Conservation (phyloP, 1,140 invertebrate species). For the Pachyrhynchus sulphureomaculatus region DNA sequence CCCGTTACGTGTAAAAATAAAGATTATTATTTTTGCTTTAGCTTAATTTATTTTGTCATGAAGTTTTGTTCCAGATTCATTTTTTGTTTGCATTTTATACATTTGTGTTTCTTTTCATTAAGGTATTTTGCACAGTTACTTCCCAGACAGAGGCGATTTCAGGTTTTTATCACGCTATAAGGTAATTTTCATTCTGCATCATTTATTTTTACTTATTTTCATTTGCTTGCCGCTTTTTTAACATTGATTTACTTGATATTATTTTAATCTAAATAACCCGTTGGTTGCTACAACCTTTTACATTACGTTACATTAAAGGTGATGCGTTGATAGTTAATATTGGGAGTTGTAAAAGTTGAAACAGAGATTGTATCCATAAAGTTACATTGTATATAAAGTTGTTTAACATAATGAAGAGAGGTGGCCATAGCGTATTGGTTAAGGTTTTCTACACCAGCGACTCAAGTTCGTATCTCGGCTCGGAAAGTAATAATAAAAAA, state of each 20-base stretch:
- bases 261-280: neutral
- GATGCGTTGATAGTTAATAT: no score
- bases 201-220: constrained; percentile 1
- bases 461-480: no score
- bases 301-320: no score
- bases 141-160: constrained; percentile 46
- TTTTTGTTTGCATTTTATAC: constrained; percentile 21
- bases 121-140: constrained; percentile 48
- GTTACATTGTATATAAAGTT: no score
- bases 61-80: neutral
- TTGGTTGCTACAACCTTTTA: neutral
- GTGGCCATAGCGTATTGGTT: no score
- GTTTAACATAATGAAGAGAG: no score
- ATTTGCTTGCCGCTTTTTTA: neutral
- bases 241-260: no score
- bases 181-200: constrained; percentile 42
- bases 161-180: constrained; percentile 47
- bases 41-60: constrained; percentile 29
- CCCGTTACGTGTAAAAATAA: no score
- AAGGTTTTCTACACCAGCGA: no score
- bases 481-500: no score
- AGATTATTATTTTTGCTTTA: constrained; percentile 26
- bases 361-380: no score
- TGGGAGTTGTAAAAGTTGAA: no score
- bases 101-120: constrained; percentile 36